Evolutionary conservation across 2,113 vertebrate species (phyloP), one percentile per base, ranked within the genome.

Genomic region (Butorides virescens): DNA sequence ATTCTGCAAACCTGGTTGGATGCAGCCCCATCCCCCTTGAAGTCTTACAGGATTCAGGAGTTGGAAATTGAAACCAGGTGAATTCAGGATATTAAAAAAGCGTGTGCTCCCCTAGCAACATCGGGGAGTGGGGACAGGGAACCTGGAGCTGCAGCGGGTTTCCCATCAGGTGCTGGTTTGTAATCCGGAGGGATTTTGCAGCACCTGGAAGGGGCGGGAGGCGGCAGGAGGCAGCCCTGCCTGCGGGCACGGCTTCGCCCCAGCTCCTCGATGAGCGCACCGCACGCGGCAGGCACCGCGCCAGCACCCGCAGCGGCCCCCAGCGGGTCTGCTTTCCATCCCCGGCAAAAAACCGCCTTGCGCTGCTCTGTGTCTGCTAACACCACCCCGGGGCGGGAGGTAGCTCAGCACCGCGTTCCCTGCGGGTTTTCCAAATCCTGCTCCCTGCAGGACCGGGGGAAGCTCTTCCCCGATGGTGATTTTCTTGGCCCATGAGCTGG

Each of bases 41-140:
- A 71, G 53, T 12, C 49, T 30, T 42, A 21, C 11, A 61, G 75
- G 63, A 53, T 77, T 87, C 46, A 36, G 56, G 53, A 16, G 27
- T 0, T 74, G 92, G 67, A 84, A 97, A 95, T 89, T 89, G 86
- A 87, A 96, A 92, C 91, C 89, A 87, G 93, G 89, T 91, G 94
- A 81, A 50, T 5, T 34, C 1, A 30, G 67, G n/a, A 32, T 87
- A 66, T 80, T 61, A 27, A 62, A 83, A 39, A 25, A 15, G 13
- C 0, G 0, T 37, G 71, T 14, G 63, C 32, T 82, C 30, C 29
- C 49, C 3, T 1, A 0, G 3, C 22, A 30, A 1, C 39, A 0
- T 1, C 1, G 11, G 25, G 22, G 37, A 25, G 32, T 0, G 1
- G 36, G 49, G 36, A 17, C 15, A 1, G 50, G 50, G 55, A 58